Evolutionary conservation across 2,888 invertebrate genomes (phyloP).

Genomic region (Agrochola litura): DNA sequence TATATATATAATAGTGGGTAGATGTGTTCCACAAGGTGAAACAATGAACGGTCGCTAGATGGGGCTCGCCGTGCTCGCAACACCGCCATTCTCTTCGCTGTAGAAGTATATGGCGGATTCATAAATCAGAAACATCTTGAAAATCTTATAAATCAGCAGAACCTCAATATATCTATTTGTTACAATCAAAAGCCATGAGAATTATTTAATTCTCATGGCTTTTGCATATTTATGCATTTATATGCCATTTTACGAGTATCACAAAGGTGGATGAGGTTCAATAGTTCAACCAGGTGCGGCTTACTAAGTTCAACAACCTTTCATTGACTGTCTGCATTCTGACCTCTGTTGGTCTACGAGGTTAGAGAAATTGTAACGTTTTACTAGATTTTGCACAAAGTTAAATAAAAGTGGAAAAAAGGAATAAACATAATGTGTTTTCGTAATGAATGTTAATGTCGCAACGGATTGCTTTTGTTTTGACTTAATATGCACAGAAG

Average conservation of each 20-base stretch:
- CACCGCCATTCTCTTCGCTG: background rate
- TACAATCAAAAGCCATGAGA: background rate
- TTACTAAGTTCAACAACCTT: constrained; percentile 20
- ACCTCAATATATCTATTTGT: background rate
- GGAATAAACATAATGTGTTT: background rate
- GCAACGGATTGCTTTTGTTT: background rate
- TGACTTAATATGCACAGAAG: background rate
- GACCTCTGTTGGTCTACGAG: constrained; percentile 15
- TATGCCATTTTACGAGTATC: background rate
- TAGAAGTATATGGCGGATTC: background rate
- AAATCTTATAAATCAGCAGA: background rate
- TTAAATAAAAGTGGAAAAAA: background rate
- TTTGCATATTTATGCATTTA: background rate
- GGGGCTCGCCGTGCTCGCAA: no score
- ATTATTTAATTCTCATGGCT: no score
- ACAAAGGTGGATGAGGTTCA: background rate
- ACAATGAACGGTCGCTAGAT: background rate
- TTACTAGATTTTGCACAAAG: background rate
- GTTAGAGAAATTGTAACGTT: background rate
- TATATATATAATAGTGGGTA: no score
- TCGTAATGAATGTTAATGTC: background rate
- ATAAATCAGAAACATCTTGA: background rate
- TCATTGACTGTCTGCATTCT: constrained; percentile 27
- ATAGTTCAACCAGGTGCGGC: constrained; percentile 14
- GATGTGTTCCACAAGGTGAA: background rate